Percentiles rank a stretch among this genome's conserved stretches.
These are phyloP conservation scores for Drosophila mayaguana DNA, from an alignment of 2,888 invertebrate genomes.

Conservation along the genomic window DNA sequence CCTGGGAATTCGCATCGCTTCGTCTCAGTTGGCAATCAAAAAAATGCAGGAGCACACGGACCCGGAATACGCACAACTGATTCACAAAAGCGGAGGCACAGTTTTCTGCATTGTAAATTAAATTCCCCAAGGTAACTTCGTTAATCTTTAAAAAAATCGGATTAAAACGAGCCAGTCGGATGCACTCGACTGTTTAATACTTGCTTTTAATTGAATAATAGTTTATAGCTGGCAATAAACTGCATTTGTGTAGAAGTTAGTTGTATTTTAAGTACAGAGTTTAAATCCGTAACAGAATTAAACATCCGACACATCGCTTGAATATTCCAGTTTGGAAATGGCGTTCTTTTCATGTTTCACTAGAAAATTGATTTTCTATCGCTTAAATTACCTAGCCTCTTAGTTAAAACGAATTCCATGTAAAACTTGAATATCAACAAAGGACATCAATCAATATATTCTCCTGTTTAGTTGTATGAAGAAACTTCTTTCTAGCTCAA, in stretches of 20 bases:
- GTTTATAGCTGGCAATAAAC: no score
- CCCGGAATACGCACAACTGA: slow-evolving; percentile 23
- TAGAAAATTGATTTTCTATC: background rate
- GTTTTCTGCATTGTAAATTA: slow-evolving; percentile 54
- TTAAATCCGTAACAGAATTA: background rate
- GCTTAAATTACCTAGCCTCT: background rate
- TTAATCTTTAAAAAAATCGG: slow-evolving; percentile 32
- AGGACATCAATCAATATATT: no score
- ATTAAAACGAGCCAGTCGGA: slow-evolving; percentile 24
- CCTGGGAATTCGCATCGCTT: slow-evolving; percentile 37
- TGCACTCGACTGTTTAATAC: background rate
- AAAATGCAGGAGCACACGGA: slow-evolving; percentile 25
- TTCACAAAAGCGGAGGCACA: slow-evolving; percentile 31
- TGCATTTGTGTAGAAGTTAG: background rate
- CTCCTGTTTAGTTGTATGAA: no score
- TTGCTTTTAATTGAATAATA: background rate
- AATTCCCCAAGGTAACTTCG: slow-evolving; percentile 69
- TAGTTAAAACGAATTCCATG: background rate
- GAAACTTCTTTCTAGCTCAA: no score
- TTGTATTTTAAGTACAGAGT: background rate
- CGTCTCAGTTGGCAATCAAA: slow-evolving; percentile 17
- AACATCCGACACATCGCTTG: background rate
- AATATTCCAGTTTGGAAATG: background rate
- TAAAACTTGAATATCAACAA: background rate
- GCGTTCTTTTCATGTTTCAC: background rate